Evolutionary conservation across 1,140 invertebrate species (phyloP).

Genomic region (Eumaeus atala): DNA sequence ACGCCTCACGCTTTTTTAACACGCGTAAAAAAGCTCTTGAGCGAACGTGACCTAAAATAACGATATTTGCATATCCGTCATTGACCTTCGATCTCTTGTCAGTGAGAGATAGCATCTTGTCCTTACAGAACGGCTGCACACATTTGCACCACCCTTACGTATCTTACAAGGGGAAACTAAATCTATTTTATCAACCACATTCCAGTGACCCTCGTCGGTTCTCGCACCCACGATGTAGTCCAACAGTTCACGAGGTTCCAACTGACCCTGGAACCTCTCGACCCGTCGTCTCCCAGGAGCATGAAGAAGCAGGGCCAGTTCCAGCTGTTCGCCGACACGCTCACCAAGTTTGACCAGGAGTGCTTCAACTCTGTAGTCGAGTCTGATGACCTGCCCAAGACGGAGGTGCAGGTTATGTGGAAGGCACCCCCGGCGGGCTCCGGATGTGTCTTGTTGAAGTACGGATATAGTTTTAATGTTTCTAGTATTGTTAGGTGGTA

Average conservation of each 20-base stretch:
- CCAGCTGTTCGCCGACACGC: slow-evolving; percentile 86
- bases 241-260: slow-evolving; percentile 90
- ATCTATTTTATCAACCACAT: not conserved
- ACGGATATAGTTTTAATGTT: slow-evolving; percentile 23
- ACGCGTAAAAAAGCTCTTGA: no score
- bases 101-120: no score
- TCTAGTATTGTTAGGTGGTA: no score
- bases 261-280: slow-evolving; percentile 82
- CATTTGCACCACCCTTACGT: no score
- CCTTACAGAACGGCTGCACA: no score
- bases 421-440: slow-evolving; percentile 87
- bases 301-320: slow-evolving; percentile 81
- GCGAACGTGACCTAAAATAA: no score
- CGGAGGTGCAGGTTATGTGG: slow-evolving; percentile 93
- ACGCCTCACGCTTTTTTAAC: no score
- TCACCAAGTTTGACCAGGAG: slow-evolving; percentile 87
- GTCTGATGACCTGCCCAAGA: slow-evolving; percentile 84
- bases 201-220: slow-evolving; percentile 84
- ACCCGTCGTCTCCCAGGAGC: slow-evolving; percentile 53
- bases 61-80: no score
- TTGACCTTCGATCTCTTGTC: no score
- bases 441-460: slow-evolving; percentile 89
- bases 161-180: no score
- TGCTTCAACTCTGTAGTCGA: slow-evolving; percentile 91
- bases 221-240: slow-evolving; percentile 80